These are phyloP conservation scores for Taeniopygia guttata DNA, from an alignment of 2,797 vertebrate species.

Conservation along the genomic window DNA sequence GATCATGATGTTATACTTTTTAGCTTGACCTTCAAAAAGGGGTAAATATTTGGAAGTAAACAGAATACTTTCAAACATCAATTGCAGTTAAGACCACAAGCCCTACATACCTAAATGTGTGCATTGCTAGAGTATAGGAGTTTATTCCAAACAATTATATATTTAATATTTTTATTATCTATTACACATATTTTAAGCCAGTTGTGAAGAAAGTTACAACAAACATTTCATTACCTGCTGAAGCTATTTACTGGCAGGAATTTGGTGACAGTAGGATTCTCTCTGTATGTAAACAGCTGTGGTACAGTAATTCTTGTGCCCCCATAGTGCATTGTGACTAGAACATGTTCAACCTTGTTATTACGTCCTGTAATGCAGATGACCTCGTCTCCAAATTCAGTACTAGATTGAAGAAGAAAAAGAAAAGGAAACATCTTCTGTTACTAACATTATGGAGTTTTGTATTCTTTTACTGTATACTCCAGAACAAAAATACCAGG, in stretches of 20 bases:
- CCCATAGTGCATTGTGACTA: constrained; percentile 69
- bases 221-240: constrained; percentile 71
- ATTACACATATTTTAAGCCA: not conserved
- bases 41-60: not conserved
- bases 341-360: not conserved
- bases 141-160: not conserved
- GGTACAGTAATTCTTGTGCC: not conserved
- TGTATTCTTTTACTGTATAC: not conserved
- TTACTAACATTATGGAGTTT: not conserved
- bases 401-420: constrained; percentile 56
- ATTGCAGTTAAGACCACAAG: not conserved
- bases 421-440: not conserved
- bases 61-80: not conserved
- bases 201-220: not conserved
- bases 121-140: not conserved
- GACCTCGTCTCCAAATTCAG: constrained; percentile 69
- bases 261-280: constrained; percentile 73
- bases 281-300: constrained; percentile 65
- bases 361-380: constrained; percentile 76
- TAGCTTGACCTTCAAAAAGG: not conserved
- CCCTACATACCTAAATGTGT: not conserved
- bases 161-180: not conserved
- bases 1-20: not conserved
- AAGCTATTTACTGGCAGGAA: constrained; percentile 78
- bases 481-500: not conserved